Base-by-base conservation (phyloP, 2,113 vertebrate species). In the Cervus canadensis region DNA sequence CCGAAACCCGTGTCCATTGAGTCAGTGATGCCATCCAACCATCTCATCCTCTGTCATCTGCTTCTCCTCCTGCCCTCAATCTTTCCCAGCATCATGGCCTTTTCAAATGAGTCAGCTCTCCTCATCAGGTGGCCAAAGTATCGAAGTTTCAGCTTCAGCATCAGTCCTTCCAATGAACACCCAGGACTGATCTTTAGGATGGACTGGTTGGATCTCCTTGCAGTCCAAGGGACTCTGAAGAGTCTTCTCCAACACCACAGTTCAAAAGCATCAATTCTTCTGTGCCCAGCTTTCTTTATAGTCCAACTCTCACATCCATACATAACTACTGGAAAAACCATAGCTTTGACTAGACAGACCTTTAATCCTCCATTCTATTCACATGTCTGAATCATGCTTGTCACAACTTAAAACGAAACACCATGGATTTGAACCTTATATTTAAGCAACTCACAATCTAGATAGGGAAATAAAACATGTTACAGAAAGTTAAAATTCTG, bases 401-500 rank as follows among this genome's bases (percentile, higher is more conserved):
- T 92, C n/a, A 60, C 40, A 97, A 57, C 17, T 92, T 88, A 79
- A 1, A 86, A 25, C 6, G 16, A 97, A 45, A 74, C 19, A 71
- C 25, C 17, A 8, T 19, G 57, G 26, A 33, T 45, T 48, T 43
- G 33, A 87, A 40, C 40, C 12, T 95, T 95, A 15, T 52, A 33
- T 11, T 89, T 94, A 76, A 93, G 43, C 21, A 91, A 12, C 48
- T 94, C 30, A 64, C 3, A 86, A 0, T 91, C 16, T 89, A 81
- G n/a, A 59, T 74, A 87, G 74, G 40, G 50, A 92, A 95, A 60
- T 88, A 87, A 94, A 94, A 92, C 48, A 64, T 40, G 74, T 57
- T 89, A 40, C 1, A 74, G 43, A 74, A 89, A 81, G 64, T 93
- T 97, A 50, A 94, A 94, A 56, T 94, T 97, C 16, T 79, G 19